These are phyloP conservation scores for Calameuta idolon DNA, from an alignment of 2,888 invertebrate genomes.

Conservation along the genomic window DNA sequence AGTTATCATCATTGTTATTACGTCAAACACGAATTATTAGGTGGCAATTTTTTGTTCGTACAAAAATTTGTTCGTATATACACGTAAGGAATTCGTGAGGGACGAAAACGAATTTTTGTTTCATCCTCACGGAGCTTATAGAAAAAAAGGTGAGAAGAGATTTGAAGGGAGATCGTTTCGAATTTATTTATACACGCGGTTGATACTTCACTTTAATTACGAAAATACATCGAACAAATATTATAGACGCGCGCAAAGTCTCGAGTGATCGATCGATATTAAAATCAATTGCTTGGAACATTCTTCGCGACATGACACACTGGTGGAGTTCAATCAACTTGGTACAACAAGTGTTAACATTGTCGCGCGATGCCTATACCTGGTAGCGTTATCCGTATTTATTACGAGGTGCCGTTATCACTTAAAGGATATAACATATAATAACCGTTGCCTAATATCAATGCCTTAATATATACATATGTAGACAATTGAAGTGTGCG, in stretches of 20 bases:
- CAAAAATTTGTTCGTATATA: neutral
- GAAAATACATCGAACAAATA: neutral
- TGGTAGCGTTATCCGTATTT: neutral
- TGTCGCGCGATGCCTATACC: neutral
- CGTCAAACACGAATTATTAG: conserved; percentile 8
- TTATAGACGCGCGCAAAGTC: neutral
- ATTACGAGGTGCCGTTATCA: too few relatives aligned
- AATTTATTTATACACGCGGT: neutral
- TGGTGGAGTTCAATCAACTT: neutral
- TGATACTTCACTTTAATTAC: neutral
- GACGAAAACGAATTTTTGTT: neutral
- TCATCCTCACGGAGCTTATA: neutral
- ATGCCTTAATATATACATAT: too few relatives aligned
- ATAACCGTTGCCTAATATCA: too few relatives aligned
- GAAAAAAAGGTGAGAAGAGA: neutral
- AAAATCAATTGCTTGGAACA: neutral
- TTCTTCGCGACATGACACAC: neutral
- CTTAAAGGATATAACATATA: too few relatives aligned
- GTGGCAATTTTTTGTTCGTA: conserved; percentile 21
- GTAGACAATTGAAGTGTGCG: neutral
- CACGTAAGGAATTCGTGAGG: neutral
- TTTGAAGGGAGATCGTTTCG: neutral
- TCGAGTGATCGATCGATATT: neutral
- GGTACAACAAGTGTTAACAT: neutral
- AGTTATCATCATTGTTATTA: neutral